A percentile compares a stretch with the other conserved stretches of the same genome.
Evolutionary conservation across 2,797 vertebrate species (phyloP).

Genomic region (Glossophaga mutica): DNA sequence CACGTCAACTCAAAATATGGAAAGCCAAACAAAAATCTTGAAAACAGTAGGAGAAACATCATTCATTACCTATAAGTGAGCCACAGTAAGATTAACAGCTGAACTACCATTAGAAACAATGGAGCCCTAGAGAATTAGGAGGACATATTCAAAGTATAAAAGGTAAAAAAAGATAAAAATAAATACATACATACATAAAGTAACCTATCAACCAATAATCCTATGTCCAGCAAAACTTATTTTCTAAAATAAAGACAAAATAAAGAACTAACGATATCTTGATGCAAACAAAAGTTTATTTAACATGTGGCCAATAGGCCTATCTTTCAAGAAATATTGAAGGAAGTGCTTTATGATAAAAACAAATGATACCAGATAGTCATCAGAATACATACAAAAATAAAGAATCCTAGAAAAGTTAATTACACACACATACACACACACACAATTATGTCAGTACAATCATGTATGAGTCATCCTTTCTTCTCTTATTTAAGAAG

Average conservation of each 20-base stretch:
- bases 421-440: not conserved
- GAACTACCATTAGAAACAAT: not conserved
- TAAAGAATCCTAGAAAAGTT: not conserved
- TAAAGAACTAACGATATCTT: not conserved
- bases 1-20: not conserved
- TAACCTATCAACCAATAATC: not conserved
- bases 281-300: not conserved
- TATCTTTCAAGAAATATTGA: not conserved
- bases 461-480: not conserved
- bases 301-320: not conserved
- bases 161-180: not conserved
- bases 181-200: not conserved
- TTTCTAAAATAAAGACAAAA: not conserved
- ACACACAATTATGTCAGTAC: not conserved
- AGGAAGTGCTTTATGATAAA: not conserved
- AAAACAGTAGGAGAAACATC: not conserved
- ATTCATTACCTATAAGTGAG: not conserved
- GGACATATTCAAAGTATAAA: not conserved
- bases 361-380: not conserved
- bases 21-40: not conserved
- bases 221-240: not conserved
- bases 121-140: not conserved
- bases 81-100: not conserved
- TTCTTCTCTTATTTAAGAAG: not conserved
- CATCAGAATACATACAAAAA: not conserved